Evolutionary conservation across 2,888 invertebrate genomes (phyloP).

Genomic region (Quadriops clusia): DNA sequence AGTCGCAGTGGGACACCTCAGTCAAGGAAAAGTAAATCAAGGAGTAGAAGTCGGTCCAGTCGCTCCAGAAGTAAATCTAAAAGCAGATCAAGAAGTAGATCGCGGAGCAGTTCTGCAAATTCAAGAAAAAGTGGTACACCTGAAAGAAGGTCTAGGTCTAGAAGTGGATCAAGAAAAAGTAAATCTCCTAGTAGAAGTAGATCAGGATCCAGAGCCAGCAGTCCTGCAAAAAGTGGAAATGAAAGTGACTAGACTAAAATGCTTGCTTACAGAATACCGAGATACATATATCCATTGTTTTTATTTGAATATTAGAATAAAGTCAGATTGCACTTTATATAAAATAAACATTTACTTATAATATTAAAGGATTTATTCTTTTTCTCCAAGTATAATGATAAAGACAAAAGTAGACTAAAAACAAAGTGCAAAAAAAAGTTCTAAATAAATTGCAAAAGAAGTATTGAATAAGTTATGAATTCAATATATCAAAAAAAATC

Average conservation of each 20-base stretch:
- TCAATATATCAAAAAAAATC: too few species aligned
- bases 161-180: conserved; percentile 19
- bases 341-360: too few species aligned
- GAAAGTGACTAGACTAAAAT: conserved; percentile 17
- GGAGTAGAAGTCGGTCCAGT: conserved; percentile 26
- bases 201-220: conserved; percentile 24
- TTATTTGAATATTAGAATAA: too few species aligned
- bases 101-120: conserved; percentile 22
- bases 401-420: too few species aligned
- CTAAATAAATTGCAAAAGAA: too few species aligned
- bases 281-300: too few species aligned
- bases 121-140: conserved; percentile 19
- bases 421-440: too few species aligned
- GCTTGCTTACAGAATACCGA: too few species aligned
- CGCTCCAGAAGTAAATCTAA: conserved; percentile 30
- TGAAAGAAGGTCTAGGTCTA: conserved; percentile 23
- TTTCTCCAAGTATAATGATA: too few species aligned
- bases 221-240: conserved; percentile 15
- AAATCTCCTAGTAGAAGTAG: conserved; percentile 19
- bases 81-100: conserved; percentile 28
- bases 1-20: conserved; percentile 16
- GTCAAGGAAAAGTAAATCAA: conserved; percentile 26
- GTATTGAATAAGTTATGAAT: too few species aligned
- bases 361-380: too few species aligned
- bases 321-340: too few species aligned